phyloP scores from a whole-genome alignment of 2,888 invertebrate species.

The Caenorhabditis imperialis region DNA sequence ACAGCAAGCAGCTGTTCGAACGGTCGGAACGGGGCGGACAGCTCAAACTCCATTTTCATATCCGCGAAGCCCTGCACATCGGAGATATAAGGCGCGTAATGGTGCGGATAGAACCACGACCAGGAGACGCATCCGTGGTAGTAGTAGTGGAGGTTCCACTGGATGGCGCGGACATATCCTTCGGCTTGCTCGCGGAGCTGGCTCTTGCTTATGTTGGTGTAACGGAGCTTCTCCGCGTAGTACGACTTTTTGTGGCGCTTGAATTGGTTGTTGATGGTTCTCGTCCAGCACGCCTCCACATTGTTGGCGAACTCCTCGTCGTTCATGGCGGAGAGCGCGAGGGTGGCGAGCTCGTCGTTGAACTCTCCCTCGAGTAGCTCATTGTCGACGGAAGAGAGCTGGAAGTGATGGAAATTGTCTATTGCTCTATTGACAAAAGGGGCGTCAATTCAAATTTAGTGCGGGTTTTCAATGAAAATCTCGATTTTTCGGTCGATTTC shows the following conservation, averaged over 20 bases:
- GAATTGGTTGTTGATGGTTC: slow-evolving; percentile 84
- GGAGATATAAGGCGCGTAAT: slow-evolving; percentile 96
- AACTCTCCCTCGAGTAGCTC: slow-evolving; percentile 54
- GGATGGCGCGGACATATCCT: slow-evolving; percentile 91
- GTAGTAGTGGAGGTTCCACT: slow-evolving; percentile 97
- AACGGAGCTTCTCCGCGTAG: slow-evolving; percentile 83
- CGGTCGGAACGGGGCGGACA: slow-evolving; percentile 90
- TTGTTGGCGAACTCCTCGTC: slow-evolving; percentile 68
- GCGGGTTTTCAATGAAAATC: no score
- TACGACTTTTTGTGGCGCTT: slow-evolving; percentile 89
- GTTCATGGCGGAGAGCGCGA: slow-evolving; percentile 56
- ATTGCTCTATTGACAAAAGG: no score
- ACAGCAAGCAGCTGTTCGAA: slow-evolving; percentile 93
- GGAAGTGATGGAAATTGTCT: no score
- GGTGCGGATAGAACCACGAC: slow-evolving; percentile 98
- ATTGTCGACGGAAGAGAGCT: slow-evolving; percentile 1
- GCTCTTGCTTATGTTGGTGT: slow-evolving; percentile 86
- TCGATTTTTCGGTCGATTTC: no score
- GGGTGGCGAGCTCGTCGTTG: slow-evolving; percentile 53
- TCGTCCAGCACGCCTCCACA: slow-evolving; percentile 70
- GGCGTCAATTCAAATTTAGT: no score
- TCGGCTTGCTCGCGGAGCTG: slow-evolving; percentile 88
- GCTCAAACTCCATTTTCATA: slow-evolving; percentile 87
- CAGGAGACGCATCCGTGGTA: slow-evolving; percentile 96
- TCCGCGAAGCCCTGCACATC: slow-evolving; percentile 88